Percentiles rank a stretch among this genome's conserved stretches.
Evolutionary conservation across 2,888 invertebrate species (phyloP).

Genomic region (Mellilla xanthometata): DNA sequence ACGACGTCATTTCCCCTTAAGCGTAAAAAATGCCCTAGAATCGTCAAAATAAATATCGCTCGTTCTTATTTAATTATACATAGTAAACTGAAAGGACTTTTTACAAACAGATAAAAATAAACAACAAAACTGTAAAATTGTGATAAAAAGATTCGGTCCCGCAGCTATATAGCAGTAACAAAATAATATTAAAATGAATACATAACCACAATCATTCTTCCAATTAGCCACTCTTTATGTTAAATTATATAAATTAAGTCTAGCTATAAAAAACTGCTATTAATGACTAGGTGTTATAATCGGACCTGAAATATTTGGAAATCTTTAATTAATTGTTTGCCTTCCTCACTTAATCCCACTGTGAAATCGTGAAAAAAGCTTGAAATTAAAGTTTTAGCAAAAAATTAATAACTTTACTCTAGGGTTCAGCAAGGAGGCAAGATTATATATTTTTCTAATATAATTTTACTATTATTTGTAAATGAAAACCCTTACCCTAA

Average conservation of each 20-base stretch:
- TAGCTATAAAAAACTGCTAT: slow-evolving; percentile 69
- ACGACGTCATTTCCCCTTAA: slow-evolving; percentile 57
- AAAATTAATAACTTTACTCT: slow-evolving; percentile 4
- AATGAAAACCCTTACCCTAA: slow-evolving; percentile 66
- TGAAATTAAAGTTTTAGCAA: too few species aligned
- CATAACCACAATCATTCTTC: slow-evolving; percentile 63
- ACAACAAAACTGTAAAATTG: slow-evolving; percentile 41
- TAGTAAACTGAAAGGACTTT: slow-evolving; percentile 72
- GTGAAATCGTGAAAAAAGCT: too few species aligned
- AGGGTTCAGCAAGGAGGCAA: slow-evolving; percentile 1
- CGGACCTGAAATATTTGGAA: slow-evolving; percentile 40
- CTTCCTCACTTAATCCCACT: not conserved
- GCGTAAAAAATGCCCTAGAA: slow-evolving; percentile 53
- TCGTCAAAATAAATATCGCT: slow-evolving; percentile 72
- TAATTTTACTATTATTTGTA: slow-evolving; percentile 21
- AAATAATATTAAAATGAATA: slow-evolving; percentile 13
- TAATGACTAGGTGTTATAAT: slow-evolving; percentile 73
- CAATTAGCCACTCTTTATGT: slow-evolving; percentile 61
- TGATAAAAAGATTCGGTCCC: slow-evolving; percentile 50
- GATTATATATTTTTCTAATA: not conserved
- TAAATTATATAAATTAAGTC: slow-evolving; percentile 56
- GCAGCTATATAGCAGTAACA: slow-evolving; percentile 30
- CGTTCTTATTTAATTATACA: slow-evolving; percentile 69
- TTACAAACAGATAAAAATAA: slow-evolving; percentile 68
- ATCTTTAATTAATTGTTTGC: not conserved